Evolutionary conservation across 2,888 invertebrate species (phyloP), one percentile per base, ranked within the genome.

Genomic region (Drosophila sordidapex): DNA sequence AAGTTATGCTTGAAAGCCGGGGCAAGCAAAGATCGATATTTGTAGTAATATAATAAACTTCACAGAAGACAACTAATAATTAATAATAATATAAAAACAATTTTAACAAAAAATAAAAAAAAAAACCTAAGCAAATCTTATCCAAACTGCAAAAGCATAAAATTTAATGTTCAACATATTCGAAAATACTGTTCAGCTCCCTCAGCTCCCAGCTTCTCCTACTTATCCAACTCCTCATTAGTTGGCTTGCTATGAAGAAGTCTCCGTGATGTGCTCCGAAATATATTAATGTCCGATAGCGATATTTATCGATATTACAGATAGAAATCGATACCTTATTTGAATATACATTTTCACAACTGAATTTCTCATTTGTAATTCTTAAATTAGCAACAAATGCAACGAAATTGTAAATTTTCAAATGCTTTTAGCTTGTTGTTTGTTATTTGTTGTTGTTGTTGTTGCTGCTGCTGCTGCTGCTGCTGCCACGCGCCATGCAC

Each of bases 401-500:
- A 69, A 57, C 65, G 56, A 74, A 77, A 75, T 77, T 71, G 70
- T 62, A 74, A 72, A 77, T 74, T 75, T 83, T 29, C 49, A 68
- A 71, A 46, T 60, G 56, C 25, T 52, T 58, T 36, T 40, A 40
- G 36, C 63, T 48, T 57, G 48, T 10, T 40, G 11, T n/a, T 11
- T 46, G 29, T 49, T 27, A 27, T 27, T 27, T 64, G 69, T 43
- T 58, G 49, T 13, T 38, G 31, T 49, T 51, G 65, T 40, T 64
- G 54, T 27, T 70, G 27, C 27, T 27, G 27, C 0, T 40, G 15
- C 5, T 56, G 54, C 11, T 58, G 58, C 8, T 68, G 62, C 27
- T 51, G 63, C 69, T 81, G 79, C 82, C 84, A 87, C 85, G 82
- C 85, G 87, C 76, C 81, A 63, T 58, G 10, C 11, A 65, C 74